phyloP scores from a whole-genome alignment of 2,113 vertebrate species.

The Galemys pyrenaicus region DNA sequence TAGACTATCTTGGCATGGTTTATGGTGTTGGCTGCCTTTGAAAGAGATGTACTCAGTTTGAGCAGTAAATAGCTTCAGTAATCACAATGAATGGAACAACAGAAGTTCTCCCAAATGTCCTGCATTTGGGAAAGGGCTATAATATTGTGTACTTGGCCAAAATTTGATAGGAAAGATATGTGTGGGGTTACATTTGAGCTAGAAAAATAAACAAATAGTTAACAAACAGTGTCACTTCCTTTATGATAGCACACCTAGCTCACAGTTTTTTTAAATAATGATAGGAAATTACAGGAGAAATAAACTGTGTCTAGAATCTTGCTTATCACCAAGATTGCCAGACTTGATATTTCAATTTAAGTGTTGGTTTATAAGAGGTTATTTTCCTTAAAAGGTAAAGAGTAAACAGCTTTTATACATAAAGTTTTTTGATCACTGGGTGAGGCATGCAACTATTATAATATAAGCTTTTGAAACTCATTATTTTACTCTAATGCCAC shows the following conservation, averaged over 20 bases:
- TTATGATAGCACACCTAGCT: neutral
- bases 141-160: neutral
- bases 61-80: neutral
- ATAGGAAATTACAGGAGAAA: neutral
- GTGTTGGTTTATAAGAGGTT: conserved; percentile 4
- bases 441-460: neutral
- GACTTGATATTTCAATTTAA: conserved; percentile 43
- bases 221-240: neutral
- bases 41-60: neutral
- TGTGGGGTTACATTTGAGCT: neutral
- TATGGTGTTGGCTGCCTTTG: neutral
- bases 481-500: neutral
- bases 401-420: neutral
- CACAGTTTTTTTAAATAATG: neutral
- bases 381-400: conserved; percentile 34
- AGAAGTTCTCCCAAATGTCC: neutral
- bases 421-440: neutral
- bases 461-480: neutral
- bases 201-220: neutral
- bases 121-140: neutral
- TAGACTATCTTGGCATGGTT: fast-evolving
- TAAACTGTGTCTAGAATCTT: neutral
- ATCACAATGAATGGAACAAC: neutral
- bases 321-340: conserved; percentile 30
- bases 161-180: neutral